Conservation (phyloP, 2,888 invertebrate species). For the Metallyticus violacea region DNA sequence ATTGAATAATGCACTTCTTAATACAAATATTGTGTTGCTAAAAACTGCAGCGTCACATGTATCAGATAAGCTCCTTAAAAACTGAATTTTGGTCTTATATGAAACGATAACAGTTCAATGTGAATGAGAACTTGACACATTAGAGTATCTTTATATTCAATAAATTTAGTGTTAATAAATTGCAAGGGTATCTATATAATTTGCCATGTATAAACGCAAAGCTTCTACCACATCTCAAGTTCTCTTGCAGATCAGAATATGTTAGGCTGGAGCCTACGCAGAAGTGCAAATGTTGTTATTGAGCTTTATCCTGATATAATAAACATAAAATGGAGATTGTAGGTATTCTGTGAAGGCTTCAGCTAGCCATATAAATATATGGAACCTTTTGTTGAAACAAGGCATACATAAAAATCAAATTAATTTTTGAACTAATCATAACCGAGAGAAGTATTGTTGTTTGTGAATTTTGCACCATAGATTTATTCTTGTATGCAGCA, state of each 20-base stretch:
- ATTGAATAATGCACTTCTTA: no score
- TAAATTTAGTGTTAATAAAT: conserved; percentile 1
- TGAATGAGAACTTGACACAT: conserved; percentile 12
- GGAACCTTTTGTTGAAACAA: not conserved
- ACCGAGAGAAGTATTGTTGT: conserved; percentile 2
- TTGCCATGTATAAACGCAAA: not conserved
- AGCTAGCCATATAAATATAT: not conserved
- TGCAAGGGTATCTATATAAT: conserved; percentile 1
- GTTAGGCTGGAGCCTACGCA: not conserved
- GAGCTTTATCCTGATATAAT: conserved; percentile 10
- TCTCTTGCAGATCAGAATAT: conserved; percentile 5
- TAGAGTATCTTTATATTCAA: not conserved
- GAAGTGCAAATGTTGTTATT: not conserved
- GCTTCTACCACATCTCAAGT: conserved; percentile 13
- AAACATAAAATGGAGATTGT: not conserved
- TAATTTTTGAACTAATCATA: not conserved
- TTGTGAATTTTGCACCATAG: conserved; percentile 16
- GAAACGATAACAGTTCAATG: no score
- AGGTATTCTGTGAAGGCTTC: not conserved
- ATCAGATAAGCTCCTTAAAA: no score
- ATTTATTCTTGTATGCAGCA: conserved; percentile 14
- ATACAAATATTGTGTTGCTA: no score
- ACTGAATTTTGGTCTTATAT: no score
- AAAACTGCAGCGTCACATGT: no score
- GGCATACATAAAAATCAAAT: not conserved